phyloP scores from a whole-genome alignment of 2,888 invertebrate species.

The Drosophila nigritarsus region DNA sequence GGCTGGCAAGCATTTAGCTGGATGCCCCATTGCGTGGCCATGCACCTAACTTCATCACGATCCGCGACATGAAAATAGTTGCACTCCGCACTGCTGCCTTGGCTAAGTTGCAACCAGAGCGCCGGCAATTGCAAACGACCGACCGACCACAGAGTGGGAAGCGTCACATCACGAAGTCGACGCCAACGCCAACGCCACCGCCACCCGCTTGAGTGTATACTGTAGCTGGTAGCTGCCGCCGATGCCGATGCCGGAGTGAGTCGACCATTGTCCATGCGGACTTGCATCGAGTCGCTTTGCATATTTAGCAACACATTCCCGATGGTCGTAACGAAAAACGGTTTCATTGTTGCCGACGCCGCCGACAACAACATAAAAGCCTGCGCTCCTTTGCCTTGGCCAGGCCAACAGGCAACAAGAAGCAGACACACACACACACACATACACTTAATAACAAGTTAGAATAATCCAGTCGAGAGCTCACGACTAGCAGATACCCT shows the following conservation, averaged over 20 bases:
- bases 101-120: slow-evolving; percentile 40
- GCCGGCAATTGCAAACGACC: slow-evolving; percentile 26
- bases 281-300: slow-evolving; percentile 67
- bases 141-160: slow-evolving; percentile 72
- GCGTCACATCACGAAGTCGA: slow-evolving; percentile 80
- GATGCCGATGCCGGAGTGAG: slow-evolving; percentile 55
- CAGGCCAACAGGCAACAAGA: slow-evolving; percentile 39
- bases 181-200: slow-evolving; percentile 62
- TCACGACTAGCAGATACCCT: slow-evolving; percentile 13
- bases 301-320: slow-evolving; percentile 82
- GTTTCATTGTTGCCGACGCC: slow-evolving; percentile 82
- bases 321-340: slow-evolving; percentile 80
- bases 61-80: slow-evolving; percentile 77
- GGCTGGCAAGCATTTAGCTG: slow-evolving; percentile 34
- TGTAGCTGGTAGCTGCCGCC: slow-evolving; percentile 45
- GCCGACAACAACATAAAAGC: slow-evolving; percentile 77
- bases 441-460: slow-evolving; percentile 55
- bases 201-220: slow-evolving; percentile 19
- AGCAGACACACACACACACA: slow-evolving; percentile 36
- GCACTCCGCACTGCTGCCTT: slow-evolving; percentile 60
- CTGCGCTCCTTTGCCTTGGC: slow-evolving; percentile 69
- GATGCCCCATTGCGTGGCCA: slow-evolving; percentile 73
- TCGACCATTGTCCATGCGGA: slow-evolving; percentile 57
- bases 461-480: slow-evolving; percentile 9
- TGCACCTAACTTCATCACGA: slow-evolving; percentile 82